Conservation (phyloP, 2,113 vertebrate genomes). For the Alligator sinensis region DNA sequence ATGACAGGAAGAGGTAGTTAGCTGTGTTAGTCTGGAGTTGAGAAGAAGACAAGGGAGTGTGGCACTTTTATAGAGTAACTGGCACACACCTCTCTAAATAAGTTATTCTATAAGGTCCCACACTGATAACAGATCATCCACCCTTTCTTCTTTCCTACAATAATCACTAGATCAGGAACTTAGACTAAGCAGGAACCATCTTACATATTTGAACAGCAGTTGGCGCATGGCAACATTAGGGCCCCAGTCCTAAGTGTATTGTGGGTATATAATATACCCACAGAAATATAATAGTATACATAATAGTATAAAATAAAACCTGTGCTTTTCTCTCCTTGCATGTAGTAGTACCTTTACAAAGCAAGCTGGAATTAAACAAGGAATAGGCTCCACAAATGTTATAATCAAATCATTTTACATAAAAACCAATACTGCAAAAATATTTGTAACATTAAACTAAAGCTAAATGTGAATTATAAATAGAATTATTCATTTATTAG, state of each 20-base stretch:
- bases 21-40: too few species aligned
- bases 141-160: conserved; percentile 36
- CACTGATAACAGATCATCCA: conserved; percentile 35
- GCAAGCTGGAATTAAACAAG: conserved; percentile 7
- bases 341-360: not conserved
- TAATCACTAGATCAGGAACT: conserved; percentile 44
- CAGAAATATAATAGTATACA: too few species aligned
- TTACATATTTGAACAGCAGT: not conserved
- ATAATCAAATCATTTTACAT: not conserved
- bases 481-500: not conserved
- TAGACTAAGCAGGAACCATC: conserved; percentile 11
- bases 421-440: not conserved
- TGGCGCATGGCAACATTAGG: not conserved
- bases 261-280: not conserved
- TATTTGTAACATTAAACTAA: not conserved
- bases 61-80: too few species aligned
- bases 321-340: not conserved
- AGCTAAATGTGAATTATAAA: not conserved
- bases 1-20: too few species aligned
- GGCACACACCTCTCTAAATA: too few species aligned
- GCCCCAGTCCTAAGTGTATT: not conserved
- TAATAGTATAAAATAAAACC: not conserved
- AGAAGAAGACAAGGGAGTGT: too few species aligned
- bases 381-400: not conserved
- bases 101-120: too few species aligned